phyloP scores from a whole-genome alignment of 2,888 invertebrate genomes.

The Tenthredo amoena region DNA sequence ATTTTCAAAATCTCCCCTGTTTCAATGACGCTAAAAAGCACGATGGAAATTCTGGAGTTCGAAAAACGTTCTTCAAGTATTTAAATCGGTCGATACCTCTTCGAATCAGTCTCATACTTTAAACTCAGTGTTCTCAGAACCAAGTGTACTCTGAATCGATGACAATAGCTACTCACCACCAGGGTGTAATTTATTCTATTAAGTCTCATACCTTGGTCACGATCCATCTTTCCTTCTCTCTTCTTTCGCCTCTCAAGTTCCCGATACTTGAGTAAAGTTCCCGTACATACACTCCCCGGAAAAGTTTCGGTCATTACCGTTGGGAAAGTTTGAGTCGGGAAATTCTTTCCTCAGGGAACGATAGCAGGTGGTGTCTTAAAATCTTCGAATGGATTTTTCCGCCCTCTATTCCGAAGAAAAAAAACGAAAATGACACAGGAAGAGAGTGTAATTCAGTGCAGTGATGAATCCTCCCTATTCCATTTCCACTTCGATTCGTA shows the following conservation, averaged over 20 bases:
- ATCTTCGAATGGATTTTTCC: neutral
- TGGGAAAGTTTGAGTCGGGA: neutral
- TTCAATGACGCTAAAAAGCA: neutral
- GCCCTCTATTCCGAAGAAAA: neutral
- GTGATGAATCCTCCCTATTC: neutral
- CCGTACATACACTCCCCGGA: neutral
- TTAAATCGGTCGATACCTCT: neutral
- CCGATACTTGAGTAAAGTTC: slow-evolving; percentile 6
- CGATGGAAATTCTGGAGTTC: neutral
- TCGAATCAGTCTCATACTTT: neutral
- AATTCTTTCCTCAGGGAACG: slow-evolving; percentile 8
- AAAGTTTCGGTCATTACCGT: slow-evolving; percentile 10
- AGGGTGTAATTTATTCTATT: slow-evolving; percentile 44
- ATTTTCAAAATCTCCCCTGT: neutral
- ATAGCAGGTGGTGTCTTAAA: slow-evolving; percentile 27
- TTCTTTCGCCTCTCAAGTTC: neutral
- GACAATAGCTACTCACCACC: slow-evolving; percentile 31
- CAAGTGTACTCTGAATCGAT: slow-evolving; percentile 31
- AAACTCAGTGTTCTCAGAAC: neutral
- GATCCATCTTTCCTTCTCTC: neutral
- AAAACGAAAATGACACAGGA: neutral
- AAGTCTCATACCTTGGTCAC: slow-evolving; percentile 22
- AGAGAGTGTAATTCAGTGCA: neutral
- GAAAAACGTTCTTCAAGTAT: no score
- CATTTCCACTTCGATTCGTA: neutral